These are phyloP conservation scores for Xanthostigma xanthostigma DNA, from an alignment of 2,888 invertebrate genomes.

Conservation along the genomic window DNA sequence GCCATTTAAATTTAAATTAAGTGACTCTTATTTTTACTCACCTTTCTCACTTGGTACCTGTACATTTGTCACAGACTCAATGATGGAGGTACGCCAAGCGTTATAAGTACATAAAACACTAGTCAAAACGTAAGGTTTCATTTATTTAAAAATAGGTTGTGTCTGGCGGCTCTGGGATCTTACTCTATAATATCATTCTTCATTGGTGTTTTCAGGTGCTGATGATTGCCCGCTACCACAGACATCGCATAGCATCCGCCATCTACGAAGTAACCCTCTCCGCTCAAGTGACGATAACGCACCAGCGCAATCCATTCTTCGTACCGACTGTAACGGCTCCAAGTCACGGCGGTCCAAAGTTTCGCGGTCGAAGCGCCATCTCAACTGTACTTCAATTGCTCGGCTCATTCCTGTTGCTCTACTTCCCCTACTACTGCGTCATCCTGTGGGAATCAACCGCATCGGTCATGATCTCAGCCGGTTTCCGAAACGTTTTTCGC, in stretches of 20 bases:
- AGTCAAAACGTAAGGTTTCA: no score
- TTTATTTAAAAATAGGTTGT: no score
- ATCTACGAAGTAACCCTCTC: constrained; percentile 73
- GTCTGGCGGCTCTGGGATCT: no score
- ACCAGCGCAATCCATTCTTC: constrained; percentile 65
- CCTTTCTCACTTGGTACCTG: no score
- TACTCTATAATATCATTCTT: no score
- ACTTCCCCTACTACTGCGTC: constrained; percentile 58
- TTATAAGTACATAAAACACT: no score
- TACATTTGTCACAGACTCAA: no score
- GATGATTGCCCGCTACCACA: constrained; percentile 55
- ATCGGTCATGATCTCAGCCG: constrained; percentile 19
- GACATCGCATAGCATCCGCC: constrained; percentile 70
- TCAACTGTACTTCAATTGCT: constrained; percentile 58
- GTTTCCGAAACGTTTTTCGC: constrained; percentile 19
- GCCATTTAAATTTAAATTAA: no score
- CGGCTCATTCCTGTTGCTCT: constrained; percentile 53
- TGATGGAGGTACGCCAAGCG: no score
- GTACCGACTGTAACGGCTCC: constrained; percentile 49
- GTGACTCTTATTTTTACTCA: no score
- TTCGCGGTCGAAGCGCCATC: constrained; percentile 40
- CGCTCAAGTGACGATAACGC: constrained; percentile 71
- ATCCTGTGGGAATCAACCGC: constrained; percentile 48
- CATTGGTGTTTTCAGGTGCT: constrained; percentile 30
- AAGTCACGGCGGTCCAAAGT: constrained; percentile 30